A percentile compares a stretch with the other conserved stretches of the same genome.
phyloP scores from a whole-genome alignment of 1,140 invertebrate species.

The Macrosteles quadrilineatus region DNA sequence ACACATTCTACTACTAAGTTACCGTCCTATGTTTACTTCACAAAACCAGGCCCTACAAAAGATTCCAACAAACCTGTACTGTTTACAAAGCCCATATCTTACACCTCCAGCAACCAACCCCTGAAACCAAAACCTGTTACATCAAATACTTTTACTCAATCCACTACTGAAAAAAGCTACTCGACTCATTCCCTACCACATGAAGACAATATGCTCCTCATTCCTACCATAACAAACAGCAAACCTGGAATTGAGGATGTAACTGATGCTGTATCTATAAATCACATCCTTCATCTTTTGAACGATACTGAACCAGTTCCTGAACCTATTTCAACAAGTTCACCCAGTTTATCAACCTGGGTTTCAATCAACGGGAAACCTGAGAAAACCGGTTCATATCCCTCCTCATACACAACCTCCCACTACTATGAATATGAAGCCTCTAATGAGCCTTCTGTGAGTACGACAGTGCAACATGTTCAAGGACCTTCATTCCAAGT shows the following conservation, averaged over 20 bases:
- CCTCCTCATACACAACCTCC: constrained; percentile 28
- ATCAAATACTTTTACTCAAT: not conserved
- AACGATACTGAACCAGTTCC: constrained; percentile 44
- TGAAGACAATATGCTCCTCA: constrained; percentile 53
- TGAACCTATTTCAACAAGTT: constrained; percentile 42
- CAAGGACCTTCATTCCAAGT: constrained; percentile 45
- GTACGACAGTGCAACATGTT: constrained; percentile 44
- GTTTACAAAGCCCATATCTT: constrained; percentile 4
- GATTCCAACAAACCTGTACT: not conserved
- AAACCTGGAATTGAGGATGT: constrained; percentile 47
- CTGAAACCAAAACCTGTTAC: constrained; percentile 13
- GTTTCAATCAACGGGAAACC: constrained; percentile 52
- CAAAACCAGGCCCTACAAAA: not conserved
- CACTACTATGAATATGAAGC: constrained; percentile 20
- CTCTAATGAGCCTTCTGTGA: constrained; percentile 29
- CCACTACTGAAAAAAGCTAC: not conserved
- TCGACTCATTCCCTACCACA: not conserved
- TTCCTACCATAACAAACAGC: constrained; percentile 55
- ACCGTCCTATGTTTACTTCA: not conserved
- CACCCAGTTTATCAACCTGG: constrained; percentile 54
- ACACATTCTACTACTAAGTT: not conserved
- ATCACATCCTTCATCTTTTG: constrained; percentile 50
- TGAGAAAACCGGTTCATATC: constrained; percentile 39
- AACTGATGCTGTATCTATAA: constrained; percentile 52
- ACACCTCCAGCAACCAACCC: not conserved